These are phyloP conservation scores for Sigmodon hispidus DNA, from an alignment of 2,113 vertebrate genomes.

Conservation along the genomic window DNA sequence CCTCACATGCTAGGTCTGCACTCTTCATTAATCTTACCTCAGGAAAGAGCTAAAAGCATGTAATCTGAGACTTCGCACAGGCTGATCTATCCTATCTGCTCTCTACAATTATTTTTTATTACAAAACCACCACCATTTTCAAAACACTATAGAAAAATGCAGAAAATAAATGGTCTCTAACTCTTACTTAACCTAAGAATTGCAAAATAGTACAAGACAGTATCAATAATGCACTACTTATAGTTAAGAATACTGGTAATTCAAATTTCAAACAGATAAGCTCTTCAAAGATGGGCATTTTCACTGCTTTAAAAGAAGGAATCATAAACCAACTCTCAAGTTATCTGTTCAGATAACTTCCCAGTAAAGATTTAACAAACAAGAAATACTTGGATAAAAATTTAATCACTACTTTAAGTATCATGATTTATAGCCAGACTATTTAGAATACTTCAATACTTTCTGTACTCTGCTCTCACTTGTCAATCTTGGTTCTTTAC, in stretches of 20 bases:
- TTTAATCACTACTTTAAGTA: not conserved
- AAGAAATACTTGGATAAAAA: not conserved
- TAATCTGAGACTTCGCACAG: slow-evolving; percentile 8
- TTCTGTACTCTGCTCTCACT: not conserved
- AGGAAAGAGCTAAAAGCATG: not conserved
- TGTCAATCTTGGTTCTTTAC: slow-evolving; percentile 12
- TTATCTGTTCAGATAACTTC: not conserved
- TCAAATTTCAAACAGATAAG: slow-evolving; percentile 25
- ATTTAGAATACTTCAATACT: not conserved
- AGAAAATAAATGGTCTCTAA: not conserved
- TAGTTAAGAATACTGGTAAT: not conserved
- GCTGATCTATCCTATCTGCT: not conserved
- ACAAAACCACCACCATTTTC: not conserved
- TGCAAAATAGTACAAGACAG: slow-evolving; percentile 22
- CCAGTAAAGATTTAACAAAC: slow-evolving; percentile 35
- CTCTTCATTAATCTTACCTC: not conserved
- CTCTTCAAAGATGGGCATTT: not conserved
- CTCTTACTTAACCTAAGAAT: not conserved
- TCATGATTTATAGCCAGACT: not conserved
- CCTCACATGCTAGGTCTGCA: not conserved
- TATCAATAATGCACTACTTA: not conserved
- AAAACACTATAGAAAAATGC: slow-evolving; percentile 19
- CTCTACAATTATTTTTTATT: not conserved
- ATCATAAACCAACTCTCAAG: not conserved
- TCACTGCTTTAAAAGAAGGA: not conserved